Percentiles rank a stretch among this genome's conserved stretches.
phyloP scores from a whole-genome alignment of 2,113 vertebrate species.

The Brienomyrus longianalis region DNA sequence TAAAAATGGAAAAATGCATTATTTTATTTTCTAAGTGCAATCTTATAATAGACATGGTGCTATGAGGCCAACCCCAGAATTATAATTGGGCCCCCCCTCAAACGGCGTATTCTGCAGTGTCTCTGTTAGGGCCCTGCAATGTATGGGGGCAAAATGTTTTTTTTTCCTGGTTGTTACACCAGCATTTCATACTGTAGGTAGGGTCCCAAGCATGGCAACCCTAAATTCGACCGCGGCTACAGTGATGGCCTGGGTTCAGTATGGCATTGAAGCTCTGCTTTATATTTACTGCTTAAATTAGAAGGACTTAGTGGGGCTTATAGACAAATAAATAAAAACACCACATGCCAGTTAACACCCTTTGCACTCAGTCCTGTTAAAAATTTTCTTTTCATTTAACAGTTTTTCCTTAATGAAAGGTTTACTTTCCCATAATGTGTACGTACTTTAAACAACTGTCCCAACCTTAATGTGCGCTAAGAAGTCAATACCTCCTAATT shows the following conservation, averaged over 20 bases:
- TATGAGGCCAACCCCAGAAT: not conserved
- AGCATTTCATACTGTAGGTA: not conserved
- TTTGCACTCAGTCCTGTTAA: not conserved
- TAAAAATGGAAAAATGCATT: not conserved
- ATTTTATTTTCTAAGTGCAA: not conserved
- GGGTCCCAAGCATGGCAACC: not conserved
- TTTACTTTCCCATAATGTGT: slow-evolving; percentile 4
- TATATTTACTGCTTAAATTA: not conserved
- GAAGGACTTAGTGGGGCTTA: not conserved
- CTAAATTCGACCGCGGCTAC: not conserved
- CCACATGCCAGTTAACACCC: not conserved
- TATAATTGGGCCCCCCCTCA: not conserved
- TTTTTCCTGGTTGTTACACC: not conserved
- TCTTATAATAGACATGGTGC: not conserved
- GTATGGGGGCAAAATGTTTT: not conserved
- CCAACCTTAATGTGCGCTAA: not conserved
- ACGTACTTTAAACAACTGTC: not conserved
- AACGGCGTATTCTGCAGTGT: not conserved
- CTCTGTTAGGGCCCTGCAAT: not conserved
- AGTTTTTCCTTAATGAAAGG: not conserved
- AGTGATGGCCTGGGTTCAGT: not conserved
- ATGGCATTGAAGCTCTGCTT: not conserved
- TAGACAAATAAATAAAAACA: slow-evolving; percentile 7
- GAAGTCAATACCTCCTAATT: slow-evolving; percentile 9
- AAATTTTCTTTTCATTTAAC: not conserved